phyloP scores from a whole-genome alignment of 2,888 invertebrate genomes.

The Prosapia bicincta region DNA sequence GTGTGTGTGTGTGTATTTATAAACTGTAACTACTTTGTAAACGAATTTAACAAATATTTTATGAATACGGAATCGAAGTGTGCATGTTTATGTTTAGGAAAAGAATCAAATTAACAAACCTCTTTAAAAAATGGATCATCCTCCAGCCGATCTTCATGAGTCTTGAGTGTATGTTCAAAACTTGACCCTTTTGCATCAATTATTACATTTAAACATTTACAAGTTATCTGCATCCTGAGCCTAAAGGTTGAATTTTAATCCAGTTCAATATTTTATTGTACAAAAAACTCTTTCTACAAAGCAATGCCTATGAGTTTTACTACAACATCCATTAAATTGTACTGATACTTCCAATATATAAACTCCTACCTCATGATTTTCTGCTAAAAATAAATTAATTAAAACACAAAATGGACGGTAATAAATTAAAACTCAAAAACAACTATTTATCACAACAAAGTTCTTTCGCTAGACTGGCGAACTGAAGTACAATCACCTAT shows the following conservation, averaged over 20 bases:
- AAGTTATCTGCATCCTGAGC: slow-evolving; percentile 51
- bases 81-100: not conserved
- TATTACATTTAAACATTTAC: slow-evolving; percentile 73
- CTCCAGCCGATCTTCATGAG: slow-evolving; percentile 58
- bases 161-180: slow-evolving; percentile 55
- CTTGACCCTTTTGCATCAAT: slow-evolving; percentile 57
- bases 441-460: too few relatives aligned
- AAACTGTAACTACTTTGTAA: too few relatives aligned
- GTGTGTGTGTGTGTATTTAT: too few relatives aligned
- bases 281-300: not conserved
- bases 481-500: too few relatives aligned
- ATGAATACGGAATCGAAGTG: too few relatives aligned
- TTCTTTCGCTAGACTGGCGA: too few relatives aligned
- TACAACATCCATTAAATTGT: not conserved
- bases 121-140: slow-evolving; percentile 64
- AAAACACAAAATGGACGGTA: not conserved
- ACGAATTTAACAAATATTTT: too few relatives aligned
- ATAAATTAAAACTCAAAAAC: too few relatives aligned
- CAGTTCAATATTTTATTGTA: too few relatives aligned
- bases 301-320: not conserved
- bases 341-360: not conserved
- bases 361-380: not conserved
- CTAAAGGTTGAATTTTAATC: not conserved
- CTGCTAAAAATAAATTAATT: not conserved
- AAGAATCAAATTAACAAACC: slow-evolving; percentile 52